Percentiles rank a stretch among this genome's conserved stretches.
phyloP scores from a whole-genome alignment of 2,113 vertebrate species.

The Copsychus sechellarum region DNA sequence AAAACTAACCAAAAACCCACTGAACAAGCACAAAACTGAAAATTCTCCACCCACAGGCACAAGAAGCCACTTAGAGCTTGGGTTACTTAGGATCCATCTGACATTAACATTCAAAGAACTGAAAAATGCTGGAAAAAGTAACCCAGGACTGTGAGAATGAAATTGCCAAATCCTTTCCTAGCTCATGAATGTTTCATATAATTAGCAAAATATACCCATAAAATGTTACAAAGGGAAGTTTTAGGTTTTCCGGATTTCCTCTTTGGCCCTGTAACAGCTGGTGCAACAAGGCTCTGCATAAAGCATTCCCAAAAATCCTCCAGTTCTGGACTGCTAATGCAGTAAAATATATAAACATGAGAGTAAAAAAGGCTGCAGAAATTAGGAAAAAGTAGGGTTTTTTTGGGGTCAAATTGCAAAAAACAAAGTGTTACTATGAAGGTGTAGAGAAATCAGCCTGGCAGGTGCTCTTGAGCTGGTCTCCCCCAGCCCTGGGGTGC shows the following conservation, averaged over 20 bases:
- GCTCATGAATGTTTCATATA: not conserved
- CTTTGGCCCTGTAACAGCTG: not conserved
- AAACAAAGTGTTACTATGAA: not conserved
- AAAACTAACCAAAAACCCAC: not conserved
- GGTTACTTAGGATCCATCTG: not conserved
- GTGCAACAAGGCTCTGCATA: not conserved
- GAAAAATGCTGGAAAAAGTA: not conserved
- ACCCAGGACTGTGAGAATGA: not conserved
- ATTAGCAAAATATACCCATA: not conserved
- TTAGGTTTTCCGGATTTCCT: not conserved
- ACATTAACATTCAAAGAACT: not conserved
- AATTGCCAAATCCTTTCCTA: not conserved
- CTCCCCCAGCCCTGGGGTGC: not conserved
- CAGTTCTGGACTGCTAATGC: not conserved
- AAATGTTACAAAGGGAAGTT: not conserved
- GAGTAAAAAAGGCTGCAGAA: not conserved
- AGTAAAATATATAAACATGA: not conserved
- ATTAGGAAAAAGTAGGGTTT: not conserved
- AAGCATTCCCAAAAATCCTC: not conserved
- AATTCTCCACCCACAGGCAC: not conserved
- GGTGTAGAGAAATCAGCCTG: not conserved
- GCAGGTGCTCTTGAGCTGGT: not conserved
- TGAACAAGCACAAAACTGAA: not conserved
- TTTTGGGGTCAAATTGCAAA: not conserved
- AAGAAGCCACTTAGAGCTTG: not conserved